A percentile compares a stretch with the other conserved stretches of the same genome.
These are phyloP conservation scores for Chelon labrosus DNA, from an alignment of 2,797 vertebrate genomes.

Conservation along the genomic window DNA sequence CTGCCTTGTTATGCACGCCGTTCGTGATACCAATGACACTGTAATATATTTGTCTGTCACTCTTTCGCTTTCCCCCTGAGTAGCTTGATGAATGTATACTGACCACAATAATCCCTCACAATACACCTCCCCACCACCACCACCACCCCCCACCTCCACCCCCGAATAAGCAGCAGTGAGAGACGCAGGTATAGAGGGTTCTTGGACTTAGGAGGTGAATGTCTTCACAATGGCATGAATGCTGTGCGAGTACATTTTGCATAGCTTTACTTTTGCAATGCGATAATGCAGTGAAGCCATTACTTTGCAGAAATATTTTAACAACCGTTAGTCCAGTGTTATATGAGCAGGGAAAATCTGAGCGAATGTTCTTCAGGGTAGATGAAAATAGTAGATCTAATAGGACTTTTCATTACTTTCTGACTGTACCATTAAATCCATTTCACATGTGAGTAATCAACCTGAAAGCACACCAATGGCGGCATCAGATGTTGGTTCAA, in stretches of 20 bases:
- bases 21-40: conserved; percentile 51
- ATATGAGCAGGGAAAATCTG: too few relatives aligned
- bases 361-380: too few relatives aligned
- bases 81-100: conserved; percentile 75
- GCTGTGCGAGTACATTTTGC: neutral
- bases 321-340: too few relatives aligned
- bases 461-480: too few relatives aligned
- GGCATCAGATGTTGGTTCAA: too few relatives aligned
- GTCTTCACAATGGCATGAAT: neutral
- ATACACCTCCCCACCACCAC: too few relatives aligned
- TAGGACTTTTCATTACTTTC: too few relatives aligned
- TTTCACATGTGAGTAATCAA: too few relatives aligned
- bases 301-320: too few relatives aligned
- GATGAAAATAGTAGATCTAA: too few relatives aligned
- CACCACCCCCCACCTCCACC: conserved; percentile 13
- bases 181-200: neutral
- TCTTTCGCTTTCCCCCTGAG: conserved; percentile 64
- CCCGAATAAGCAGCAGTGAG: conserved; percentile 30
- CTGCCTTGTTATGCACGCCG: conserved; percentile 41
- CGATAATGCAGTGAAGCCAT: neutral
- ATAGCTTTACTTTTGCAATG: neutral
- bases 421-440: too few relatives aligned
- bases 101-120: conserved; percentile 55
- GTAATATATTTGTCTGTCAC: conserved; percentile 79
- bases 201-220: neutral